Evolutionary conservation across 2,888 invertebrate genomes (phyloP).

Genomic region (Amphipyra berbera): DNA sequence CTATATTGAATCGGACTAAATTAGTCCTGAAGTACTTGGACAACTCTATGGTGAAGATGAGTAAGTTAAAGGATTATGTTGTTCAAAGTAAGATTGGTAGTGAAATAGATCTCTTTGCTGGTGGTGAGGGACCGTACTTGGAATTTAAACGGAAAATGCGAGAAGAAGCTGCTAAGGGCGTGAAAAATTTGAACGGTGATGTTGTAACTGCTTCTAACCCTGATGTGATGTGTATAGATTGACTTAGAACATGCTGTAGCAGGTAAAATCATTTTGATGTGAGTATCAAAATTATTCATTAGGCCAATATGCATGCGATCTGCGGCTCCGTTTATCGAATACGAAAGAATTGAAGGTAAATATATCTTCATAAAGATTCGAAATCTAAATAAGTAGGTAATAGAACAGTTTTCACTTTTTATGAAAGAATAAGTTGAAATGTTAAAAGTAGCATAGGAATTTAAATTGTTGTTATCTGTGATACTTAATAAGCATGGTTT

Average conservation of each 20-base stretch:
- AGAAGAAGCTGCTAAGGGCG: slow-evolving; percentile 63
- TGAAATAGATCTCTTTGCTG: slow-evolving; percentile 76
- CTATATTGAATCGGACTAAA: slow-evolving; percentile 69
- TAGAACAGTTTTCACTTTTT: too few species aligned
- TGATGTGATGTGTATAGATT: slow-evolving; percentile 63
- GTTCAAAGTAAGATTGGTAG: slow-evolving; percentile 69
- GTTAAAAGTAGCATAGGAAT: too few species aligned
- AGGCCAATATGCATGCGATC: too few species aligned
- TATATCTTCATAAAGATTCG: too few species aligned
- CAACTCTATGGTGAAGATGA: slow-evolving; percentile 76
- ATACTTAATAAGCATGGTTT: neutral
- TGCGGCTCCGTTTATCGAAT: too few species aligned
- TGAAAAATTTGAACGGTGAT: slow-evolving; percentile 48
- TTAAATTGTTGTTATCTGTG: too few species aligned
- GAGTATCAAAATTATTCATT: too few species aligned
- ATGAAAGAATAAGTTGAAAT: too few species aligned
- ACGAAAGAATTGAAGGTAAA: too few species aligned
- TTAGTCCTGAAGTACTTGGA: slow-evolving; percentile 75
- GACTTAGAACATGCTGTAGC: slow-evolving; percentile 1
- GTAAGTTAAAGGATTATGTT: slow-evolving; percentile 66
- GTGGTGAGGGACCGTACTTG: slow-evolving; percentile 63
- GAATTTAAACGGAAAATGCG: slow-evolving; percentile 71
- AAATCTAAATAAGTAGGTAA: too few species aligned
- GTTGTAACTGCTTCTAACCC: slow-evolving; percentile 14
- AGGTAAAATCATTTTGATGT: neutral